Evolutionary conservation across 2,888 invertebrate genomes (phyloP).

Genomic region (Ophioninae sp.): DNA sequence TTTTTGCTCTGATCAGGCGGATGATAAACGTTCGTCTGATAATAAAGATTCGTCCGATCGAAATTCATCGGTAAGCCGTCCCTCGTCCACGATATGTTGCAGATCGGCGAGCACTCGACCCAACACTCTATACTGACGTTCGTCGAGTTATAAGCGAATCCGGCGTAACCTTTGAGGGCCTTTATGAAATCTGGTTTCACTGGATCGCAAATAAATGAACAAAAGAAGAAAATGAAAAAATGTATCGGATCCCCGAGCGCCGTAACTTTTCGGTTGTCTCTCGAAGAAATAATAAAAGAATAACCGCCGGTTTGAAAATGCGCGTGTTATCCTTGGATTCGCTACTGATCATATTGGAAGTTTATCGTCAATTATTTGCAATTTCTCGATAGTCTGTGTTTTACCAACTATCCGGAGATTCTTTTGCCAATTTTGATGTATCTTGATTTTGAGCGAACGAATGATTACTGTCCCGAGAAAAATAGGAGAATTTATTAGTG

Average conservation of each 20-base stretch:
- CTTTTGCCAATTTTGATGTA: too few species aligned
- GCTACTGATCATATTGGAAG: background rate
- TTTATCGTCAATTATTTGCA: background rate
- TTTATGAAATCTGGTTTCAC: constrained; percentile 95
- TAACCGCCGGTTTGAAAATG: background rate
- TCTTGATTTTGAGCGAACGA: too few species aligned
- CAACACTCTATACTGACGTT: constrained; percentile 89
- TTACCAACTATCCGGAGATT: too few species aligned
- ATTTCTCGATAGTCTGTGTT: background rate
- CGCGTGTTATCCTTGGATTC: background rate
- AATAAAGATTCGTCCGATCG: constrained; percentile 84
- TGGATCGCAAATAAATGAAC: constrained; percentile 76
- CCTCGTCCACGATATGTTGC: constrained; percentile 92
- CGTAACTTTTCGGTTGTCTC: background rate
- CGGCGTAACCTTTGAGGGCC: constrained; percentile 91
- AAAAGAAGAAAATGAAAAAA: constrained; percentile 45
- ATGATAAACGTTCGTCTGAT: constrained; percentile 86
- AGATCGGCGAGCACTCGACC: constrained; percentile 94
- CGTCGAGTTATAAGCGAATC: constrained; percentile 88
- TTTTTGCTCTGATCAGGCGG: constrained; percentile 90
- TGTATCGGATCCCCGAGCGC: background rate
- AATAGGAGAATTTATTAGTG: constrained; percentile 61
- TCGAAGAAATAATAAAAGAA: background rate
- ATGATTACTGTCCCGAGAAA: constrained; percentile 64
- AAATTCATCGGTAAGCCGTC: constrained; percentile 87